Evolutionary conservation across 2,113 vertebrate genomes (phyloP).

Genomic region (Sinosuthora webbiana): DNA sequence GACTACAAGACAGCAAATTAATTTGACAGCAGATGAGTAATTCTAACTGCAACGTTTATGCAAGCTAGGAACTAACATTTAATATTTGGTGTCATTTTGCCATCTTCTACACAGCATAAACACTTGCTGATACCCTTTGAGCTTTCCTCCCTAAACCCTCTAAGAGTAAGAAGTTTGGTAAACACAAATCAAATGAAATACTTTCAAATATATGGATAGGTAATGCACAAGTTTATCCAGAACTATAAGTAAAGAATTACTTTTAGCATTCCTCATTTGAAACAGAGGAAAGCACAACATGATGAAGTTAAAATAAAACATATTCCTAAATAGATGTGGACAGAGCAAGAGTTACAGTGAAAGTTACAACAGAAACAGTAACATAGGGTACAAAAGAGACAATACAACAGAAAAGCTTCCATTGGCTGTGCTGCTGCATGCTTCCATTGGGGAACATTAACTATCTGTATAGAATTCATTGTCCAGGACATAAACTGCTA

Average conservation of each 20-base stretch:
- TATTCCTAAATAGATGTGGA: background rate
- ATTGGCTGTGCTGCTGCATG: background rate
- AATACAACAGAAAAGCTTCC: background rate
- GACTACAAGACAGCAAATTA: background rate
- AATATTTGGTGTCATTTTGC: background rate
- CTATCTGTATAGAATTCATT: background rate
- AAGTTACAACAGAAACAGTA: background rate
- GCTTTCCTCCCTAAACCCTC: background rate
- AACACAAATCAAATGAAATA: background rate
- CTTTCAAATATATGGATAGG: background rate
- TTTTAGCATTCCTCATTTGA: conserved; percentile 2
- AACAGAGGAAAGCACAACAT: background rate
- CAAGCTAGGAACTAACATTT: background rate
- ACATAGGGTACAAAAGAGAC: background rate
- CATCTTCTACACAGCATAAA: too few species aligned
- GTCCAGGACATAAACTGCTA: background rate
- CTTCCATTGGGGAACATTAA: background rate
- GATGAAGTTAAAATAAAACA: background rate
- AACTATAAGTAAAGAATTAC: background rate
- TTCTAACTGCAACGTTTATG: background rate
- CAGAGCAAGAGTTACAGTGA: background rate
- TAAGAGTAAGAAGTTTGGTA: background rate
- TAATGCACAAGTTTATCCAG: background rate
- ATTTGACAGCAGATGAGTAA: background rate
- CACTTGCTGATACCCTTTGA: background rate